Evolutionary conservation across 53 echinoderm and acorn worm genomes (phyloP).

Genomic region (Hippasteria phrygiana): DNA sequence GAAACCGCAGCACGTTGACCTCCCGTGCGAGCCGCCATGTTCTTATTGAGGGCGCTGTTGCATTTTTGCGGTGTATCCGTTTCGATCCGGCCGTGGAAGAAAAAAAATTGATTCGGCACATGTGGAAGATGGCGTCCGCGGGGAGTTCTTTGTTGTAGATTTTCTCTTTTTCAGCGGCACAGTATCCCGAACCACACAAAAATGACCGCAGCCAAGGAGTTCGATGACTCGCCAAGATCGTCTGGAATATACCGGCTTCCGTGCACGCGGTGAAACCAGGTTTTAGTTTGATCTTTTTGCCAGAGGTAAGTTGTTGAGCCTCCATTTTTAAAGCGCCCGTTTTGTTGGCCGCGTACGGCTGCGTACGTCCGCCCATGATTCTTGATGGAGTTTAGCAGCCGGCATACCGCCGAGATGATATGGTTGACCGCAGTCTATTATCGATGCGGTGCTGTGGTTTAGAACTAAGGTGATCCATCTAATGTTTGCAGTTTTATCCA

Average conservation of each 20-base stretch:
- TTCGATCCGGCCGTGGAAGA: no score
- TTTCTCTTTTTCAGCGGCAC: slow-evolving; percentile 54
- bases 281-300: slow-evolving; percentile 37
- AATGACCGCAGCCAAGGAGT: slow-evolving; percentile 40
- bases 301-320: slow-evolving; percentile 47
- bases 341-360: not conserved
- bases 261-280: slow-evolving; percentile 33
- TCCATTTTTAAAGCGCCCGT: slow-evolving; percentile 62
- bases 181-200: slow-evolving; percentile 32
- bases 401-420: not conserved
- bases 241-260: slow-evolving; percentile 51
- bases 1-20: slow-evolving; percentile 27
- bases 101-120: slow-evolving; percentile 60
- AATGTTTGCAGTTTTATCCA: no score
- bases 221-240: slow-evolving; percentile 28
- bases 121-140: slow-evolving; percentile 73
- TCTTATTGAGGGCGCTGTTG: slow-evolving; percentile 34
- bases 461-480: no score
- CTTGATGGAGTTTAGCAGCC: no score
- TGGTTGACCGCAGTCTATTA: not conserved
- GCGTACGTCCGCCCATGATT: no score
- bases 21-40: slow-evolving; percentile 52
- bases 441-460: no score
- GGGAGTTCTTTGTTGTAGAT: slow-evolving; percentile 71
- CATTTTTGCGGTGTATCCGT: slow-evolving; percentile 58